Conservation (phyloP, 2,888 invertebrate species). For the Drosophila putrida region DNA sequence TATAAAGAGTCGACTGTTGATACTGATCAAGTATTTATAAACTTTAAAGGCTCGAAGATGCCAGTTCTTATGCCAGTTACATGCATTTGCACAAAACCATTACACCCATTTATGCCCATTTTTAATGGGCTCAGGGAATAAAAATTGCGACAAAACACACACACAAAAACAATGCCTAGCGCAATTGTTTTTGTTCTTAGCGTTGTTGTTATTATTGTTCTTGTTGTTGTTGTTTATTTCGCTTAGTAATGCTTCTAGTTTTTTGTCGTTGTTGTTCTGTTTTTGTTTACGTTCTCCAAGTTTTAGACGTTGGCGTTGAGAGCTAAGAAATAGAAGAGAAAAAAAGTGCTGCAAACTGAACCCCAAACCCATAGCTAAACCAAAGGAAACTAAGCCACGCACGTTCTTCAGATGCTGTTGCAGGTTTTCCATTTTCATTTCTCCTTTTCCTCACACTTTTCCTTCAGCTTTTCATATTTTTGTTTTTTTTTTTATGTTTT, state of each 20-base stretch:
- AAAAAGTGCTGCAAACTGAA: not conserved
- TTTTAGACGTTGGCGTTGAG: constrained; percentile 36
- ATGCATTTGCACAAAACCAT: no score
- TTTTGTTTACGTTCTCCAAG: constrained; percentile 24
- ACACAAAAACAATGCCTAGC: constrained; percentile 57
- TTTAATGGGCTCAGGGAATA: not conserved
- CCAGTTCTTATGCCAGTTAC: no score
- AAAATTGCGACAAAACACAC: constrained; percentile 16
- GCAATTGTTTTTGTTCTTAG: constrained; percentile 34
- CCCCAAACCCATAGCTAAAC: constrained; percentile 12
- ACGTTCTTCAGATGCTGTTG: constrained; percentile 33
- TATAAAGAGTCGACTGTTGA: no score
- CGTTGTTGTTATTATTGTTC: constrained; percentile 6
- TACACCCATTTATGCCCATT: no score
- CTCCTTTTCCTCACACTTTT: not conserved
- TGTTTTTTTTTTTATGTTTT: constrained; percentile 1
- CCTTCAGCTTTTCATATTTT: not conserved
- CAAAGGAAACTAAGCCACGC: constrained; percentile 38
- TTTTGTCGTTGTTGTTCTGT: constrained; percentile 9
- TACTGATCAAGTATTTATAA: no score
- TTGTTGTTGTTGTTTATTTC: constrained; percentile 3
- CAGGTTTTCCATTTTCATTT: constrained; percentile 14
- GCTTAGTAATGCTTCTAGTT: not conserved
- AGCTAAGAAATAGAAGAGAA: constrained; percentile 3
- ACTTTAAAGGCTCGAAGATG: no score